Base-by-base conservation (phyloP, 2,888 invertebrate species). In the Nemurella pictetii region DNA sequence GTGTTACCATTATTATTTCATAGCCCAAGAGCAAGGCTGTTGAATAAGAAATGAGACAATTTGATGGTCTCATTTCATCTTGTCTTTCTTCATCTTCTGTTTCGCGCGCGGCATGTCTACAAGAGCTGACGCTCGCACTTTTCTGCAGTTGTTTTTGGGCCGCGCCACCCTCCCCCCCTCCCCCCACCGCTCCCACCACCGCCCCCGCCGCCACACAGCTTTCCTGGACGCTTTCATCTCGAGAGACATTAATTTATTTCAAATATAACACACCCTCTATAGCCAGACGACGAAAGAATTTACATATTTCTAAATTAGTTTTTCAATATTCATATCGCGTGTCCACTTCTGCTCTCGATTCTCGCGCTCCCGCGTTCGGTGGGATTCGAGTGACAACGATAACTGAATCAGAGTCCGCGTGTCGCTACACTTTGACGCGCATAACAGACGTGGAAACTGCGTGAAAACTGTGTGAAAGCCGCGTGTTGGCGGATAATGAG, bases 1-100 rank as follows among this genome's bases (percentile, higher is more conserved):
- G 26, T 55, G 72, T 55, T 55, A 82, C 72, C 15, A 82, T 82
- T 55, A 82, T 55, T 82, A 82, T 82, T 82, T 82, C 82, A 82
- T 82, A 72, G n/a, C 82, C 28, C 72, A 15, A 55, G 28, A 28
- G 82, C 28, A n/a, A 72, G 82, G 5, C 72, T 35, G 72, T 55
- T 82, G 82, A 82, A 82, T 82, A 82, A 82, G 82, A 27, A 30
- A 82, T 72, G 72, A 72, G 29, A 82, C 82, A 82, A 82, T 55
- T 82, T 82, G 82, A 82, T 82, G 55, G 72, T 27, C 2, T 82
- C 78, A 78, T 78, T 78, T 81, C 81, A 55, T 81, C 81, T 55
- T 81, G 81, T 55, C 81, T 81, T 81, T 80, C 75, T 78, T 30
- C 78, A 75, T 75, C 75, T 29, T 78, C 78, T 30, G 5, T 29